phyloP scores from a whole-genome alignment of 2,797 vertebrate species.

The Euthynnus affinis region DNA sequence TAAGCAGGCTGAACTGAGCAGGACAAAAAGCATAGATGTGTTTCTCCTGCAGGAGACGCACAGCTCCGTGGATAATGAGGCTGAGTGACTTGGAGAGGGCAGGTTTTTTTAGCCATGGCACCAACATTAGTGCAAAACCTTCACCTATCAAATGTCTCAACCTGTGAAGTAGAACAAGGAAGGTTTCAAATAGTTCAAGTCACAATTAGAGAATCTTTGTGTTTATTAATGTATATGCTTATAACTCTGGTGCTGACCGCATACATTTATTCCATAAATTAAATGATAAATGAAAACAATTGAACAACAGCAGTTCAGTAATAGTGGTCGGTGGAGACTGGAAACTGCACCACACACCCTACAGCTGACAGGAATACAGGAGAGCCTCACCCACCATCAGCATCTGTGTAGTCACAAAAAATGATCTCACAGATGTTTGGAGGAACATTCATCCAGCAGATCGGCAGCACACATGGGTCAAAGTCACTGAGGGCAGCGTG shows the following conservation, averaged over 20 bases:
- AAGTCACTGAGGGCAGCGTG: background rate
- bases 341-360: constrained; percentile 1
- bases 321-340: constrained; percentile 4
- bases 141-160: background rate
- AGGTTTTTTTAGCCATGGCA: background rate
- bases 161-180: background rate
- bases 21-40: background rate
- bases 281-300: background rate
- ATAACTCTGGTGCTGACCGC: too few species aligned
- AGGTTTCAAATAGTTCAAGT: background rate
- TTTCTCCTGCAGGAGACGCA: background rate
- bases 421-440: background rate
- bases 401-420: background rate
- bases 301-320: background rate
- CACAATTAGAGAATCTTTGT: background rate
- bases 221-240: too few species aligned
- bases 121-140: background rate
- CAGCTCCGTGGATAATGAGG: background rate
- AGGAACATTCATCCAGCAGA: background rate
- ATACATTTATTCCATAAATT: too few species aligned
- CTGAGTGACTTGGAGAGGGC: background rate
- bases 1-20: background rate
- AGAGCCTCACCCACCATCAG: background rate
- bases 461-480: background rate
- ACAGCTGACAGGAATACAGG: background rate